Evolutionary conservation across 2,113 vertebrate species (phyloP), one percentile per base, ranked within the genome.

Genomic region (Xiphias gladius): DNA sequence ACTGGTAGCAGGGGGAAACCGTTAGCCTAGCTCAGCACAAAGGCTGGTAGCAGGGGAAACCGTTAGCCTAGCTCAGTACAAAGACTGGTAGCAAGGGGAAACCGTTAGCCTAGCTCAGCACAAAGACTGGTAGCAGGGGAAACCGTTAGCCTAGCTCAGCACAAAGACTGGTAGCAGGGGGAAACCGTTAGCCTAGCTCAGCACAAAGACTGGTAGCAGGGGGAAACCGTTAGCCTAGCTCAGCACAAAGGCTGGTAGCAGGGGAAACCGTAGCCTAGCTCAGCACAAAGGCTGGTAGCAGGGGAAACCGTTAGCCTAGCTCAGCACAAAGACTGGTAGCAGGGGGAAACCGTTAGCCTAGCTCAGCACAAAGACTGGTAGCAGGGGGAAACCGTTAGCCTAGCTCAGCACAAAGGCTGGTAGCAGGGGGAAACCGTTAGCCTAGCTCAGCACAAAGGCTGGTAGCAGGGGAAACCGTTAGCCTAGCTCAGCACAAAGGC

Each of bases 71-170:
- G 41, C 63, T 61, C 54, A 61, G 79, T 50, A 48, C 1, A 12
- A 24, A 52, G 17, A 70, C 11, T 54, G 12, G 11, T 37, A 24
- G 20, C 20, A n/a, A 2, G 55, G 32, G 32, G 19, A 72, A 26
- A 24, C 19, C 26, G 48, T 32, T 73, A 73, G 62, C 61, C 6
- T 61, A 43, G 41, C 63, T 61, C 54, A 61, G 79, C 68, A 48
- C 1, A 12, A 24, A 52, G 17, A 70, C 11, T 54, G 12, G 11
- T 37, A 24, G 20, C 20, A n/a, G 7, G 55, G 32, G 32, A 72
- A 26, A 24, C 19, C 26, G 48, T 32, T 73, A 73, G 62, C 61
- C 6, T 61, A 43, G 41, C 63, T 61, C 54, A 61, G 79, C 68
- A 48, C 1, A 12, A 24, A 52, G 17, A 70, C 11, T 54, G 12